A percentile compares a stretch with the other conserved stretches of the same genome.
These are phyloP conservation scores for Anoplolepis gracilipes DNA, from an alignment of 1,140 invertebrate species.

Conservation along the genomic window DNA sequence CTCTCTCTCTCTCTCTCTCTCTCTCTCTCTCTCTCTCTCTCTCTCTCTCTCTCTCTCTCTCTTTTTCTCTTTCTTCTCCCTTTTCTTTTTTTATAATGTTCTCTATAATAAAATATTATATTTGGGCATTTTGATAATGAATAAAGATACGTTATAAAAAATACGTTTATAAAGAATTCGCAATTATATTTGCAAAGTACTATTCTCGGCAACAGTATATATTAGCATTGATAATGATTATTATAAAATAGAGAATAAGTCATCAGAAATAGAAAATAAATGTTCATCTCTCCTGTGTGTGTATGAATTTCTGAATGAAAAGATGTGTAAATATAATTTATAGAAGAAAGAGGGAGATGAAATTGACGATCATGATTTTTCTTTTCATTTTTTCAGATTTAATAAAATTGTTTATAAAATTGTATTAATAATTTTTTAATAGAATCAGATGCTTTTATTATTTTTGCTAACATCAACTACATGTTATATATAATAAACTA, in stretches of 20 bases:
- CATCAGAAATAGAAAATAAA: neutral
- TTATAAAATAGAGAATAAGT: neutral
- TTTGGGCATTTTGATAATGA: neutral
- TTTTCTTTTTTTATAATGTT: neutral
- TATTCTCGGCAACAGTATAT: neutral
- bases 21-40: neutral
- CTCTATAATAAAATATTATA: neutral
- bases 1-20: neutral
- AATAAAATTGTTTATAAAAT: too few species aligned
- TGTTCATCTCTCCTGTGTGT: too few species aligned
- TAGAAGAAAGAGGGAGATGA: neutral
- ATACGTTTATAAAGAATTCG: neutral
- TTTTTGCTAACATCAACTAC: too few species aligned
- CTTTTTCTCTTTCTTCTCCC: too few species aligned
- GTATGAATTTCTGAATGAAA: neutral
- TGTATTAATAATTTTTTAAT: neutral
- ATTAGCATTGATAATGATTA: neutral
- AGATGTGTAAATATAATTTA: neutral
- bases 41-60: neutral
- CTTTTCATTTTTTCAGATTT: neutral
- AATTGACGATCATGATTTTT: neutral
- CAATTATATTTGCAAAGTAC: neutral
- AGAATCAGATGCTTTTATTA: neutral
- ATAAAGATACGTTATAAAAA: too few species aligned
- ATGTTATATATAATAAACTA: too few species aligned